Base-by-base conservation (phyloP, 2,797 vertebrate species). In the Anisognathus igniventris region DNA sequence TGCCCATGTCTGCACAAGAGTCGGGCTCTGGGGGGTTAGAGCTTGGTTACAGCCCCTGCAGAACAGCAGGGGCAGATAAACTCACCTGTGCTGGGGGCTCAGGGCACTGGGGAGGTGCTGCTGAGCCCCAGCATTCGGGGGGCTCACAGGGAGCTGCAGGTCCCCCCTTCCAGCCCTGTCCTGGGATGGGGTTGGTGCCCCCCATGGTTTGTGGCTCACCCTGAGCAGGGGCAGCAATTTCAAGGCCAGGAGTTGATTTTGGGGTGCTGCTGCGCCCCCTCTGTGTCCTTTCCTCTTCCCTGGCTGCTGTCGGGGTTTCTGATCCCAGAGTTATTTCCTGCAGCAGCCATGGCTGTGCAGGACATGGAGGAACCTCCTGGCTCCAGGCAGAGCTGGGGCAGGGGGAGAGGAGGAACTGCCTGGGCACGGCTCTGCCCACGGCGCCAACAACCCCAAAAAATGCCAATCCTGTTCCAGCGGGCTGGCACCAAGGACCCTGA, bases 101-200 rank as follows among this genome's bases (percentile, higher is more conserved):
- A 7, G 71, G 66, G 65, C 68, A 37, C 10, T 7, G n/a, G 28
- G n/a, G 28, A 68, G 60, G 6, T 2, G 68, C 89, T 77, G 81
- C 70, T n/a, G 91, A 40, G 54, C 35, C 25, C 24, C 71, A 21
- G 57, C 0, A 0, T 31, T 11, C 0, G 0, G 2, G 56, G 76
- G 54, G 22, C 61, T 37, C 71, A 0, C 2, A 31, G 42, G 40
- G 33, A 60, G 76, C 42, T 73, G 76, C 19, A 3, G 68, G 14
- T 22, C 5, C 30, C 5, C 3, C 2, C 3, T 14, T 4, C 17
- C 77, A 70, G 77, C 71, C 56, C 56, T 17, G 1, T 13, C 42
- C 67, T 7, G 4, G 51, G 12, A 3, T 40, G 35, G 42, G 7
- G 14, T 21, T 1, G 35, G 44, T 7, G 37, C 58, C 50, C 50